Evolutionary conservation across 2,113 vertebrate genomes (phyloP).

Genomic region (Onychorhynchus coronatus): DNA sequence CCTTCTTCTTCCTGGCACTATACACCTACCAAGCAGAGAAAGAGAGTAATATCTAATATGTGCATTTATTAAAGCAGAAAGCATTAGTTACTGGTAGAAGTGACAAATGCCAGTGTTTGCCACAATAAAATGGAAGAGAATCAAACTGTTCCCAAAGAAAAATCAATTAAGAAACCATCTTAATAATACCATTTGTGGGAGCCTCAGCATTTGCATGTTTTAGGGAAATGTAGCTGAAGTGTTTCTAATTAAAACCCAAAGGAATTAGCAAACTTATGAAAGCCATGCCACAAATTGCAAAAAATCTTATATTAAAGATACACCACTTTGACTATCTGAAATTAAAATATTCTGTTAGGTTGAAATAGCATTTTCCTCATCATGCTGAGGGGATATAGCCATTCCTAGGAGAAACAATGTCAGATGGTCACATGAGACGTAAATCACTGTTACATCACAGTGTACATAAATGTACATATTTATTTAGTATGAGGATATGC

Average conservation of each 20-base stretch:
- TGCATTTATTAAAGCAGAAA: slow-evolving; percentile 72
- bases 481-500: neutral
- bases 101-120: slow-evolving; percentile 60
- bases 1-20: slow-evolving; percentile 69
- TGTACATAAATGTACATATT: neutral
- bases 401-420: slow-evolving; percentile 5
- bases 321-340: neutral
- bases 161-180: slow-evolving; percentile 63
- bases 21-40: slow-evolving; percentile 51
- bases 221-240: neutral
- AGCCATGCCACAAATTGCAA: neutral
- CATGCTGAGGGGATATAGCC: neutral
- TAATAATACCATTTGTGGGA: neutral
- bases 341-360: neutral
- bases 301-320: neutral
- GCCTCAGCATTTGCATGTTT: neutral
- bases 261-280: neutral
- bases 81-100: slow-evolving; percentile 35
- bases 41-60: slow-evolving; percentile 61
- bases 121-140: slow-evolving; percentile 55
- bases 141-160: slow-evolving; percentile 47
- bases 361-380: neutral
- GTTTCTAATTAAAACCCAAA: slow-evolving; percentile 53
- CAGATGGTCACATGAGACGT: neutral
- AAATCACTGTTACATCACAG: neutral